These are phyloP conservation scores for Engystomops pustulosus DNA, from an alignment of 2,113 vertebrate species.

Conservation along the genomic window DNA sequence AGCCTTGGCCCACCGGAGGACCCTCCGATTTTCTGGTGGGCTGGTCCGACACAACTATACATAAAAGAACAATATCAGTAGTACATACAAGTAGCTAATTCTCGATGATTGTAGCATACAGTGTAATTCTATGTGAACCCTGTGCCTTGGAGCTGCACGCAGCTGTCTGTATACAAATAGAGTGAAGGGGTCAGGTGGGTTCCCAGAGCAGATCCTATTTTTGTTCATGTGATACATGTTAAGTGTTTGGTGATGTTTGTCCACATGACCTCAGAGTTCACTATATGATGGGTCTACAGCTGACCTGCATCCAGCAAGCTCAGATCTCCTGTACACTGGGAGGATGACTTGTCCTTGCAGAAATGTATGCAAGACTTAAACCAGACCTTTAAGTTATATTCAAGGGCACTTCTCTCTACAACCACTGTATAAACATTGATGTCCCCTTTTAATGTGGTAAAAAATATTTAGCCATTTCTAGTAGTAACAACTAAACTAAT, in stretches of 20 bases:
- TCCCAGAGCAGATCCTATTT: conserved; percentile 32
- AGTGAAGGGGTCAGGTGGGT: conserved; percentile 52
- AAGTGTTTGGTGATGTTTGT: conserved; percentile 35
- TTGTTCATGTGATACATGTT: conserved; percentile 19
- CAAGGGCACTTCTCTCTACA: neutral
- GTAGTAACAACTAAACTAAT: too few species aligned
- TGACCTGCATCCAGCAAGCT: neutral
- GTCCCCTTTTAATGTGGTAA: too few species aligned
- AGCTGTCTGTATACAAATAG: conserved; percentile 40
- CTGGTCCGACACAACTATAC: too few species aligned
- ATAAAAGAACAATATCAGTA: too few species aligned
- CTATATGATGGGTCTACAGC: conserved; percentile 9
- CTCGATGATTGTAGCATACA: too few species aligned
- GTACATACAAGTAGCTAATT: too few species aligned
- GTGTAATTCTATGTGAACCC: too few species aligned
- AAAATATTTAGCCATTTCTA: too few species aligned
- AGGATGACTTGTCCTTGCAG: neutral
- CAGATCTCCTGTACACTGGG: neutral
- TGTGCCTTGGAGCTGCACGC: neutral
- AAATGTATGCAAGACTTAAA: neutral
- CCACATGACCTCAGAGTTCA: conserved; percentile 40
- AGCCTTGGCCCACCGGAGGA: too few species aligned
- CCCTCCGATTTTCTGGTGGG: too few species aligned
- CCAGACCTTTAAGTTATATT: neutral
- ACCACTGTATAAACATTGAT: too few species aligned